Conservation (phyloP, 2,113 vertebrate genomes). For the Ptychochromis oligacanthus region DNA sequence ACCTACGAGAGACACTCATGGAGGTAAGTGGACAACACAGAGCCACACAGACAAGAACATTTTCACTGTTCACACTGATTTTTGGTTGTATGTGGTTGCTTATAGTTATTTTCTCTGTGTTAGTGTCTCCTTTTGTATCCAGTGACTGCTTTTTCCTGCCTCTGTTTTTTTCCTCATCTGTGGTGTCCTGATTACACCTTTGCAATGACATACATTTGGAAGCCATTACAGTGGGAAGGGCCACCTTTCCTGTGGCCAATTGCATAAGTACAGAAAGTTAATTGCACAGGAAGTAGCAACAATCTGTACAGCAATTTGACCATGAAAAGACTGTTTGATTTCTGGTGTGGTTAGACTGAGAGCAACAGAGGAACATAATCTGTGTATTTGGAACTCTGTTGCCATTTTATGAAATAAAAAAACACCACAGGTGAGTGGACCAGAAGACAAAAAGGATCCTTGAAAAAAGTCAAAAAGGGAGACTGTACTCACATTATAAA, state of each 20-base stretch:
- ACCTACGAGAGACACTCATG: slow-evolving; percentile 96
- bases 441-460: neutral
- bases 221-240: neutral
- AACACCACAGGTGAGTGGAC: neutral
- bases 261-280: neutral
- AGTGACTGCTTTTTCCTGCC: neutral
- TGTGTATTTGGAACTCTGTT: neutral
- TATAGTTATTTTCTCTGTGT: neutral
- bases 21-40: slow-evolving; percentile 81
- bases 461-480: neutral
- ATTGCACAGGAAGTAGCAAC: neutral
- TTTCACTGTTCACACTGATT: neutral
- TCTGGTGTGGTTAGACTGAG: too few relatives aligned
- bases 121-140: neutral
- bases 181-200: slow-evolving; percentile 1
- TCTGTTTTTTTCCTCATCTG: too few relatives aligned
- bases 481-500: neutral
- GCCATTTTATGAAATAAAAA: neutral
- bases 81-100: neutral
- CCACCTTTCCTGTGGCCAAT: neutral
- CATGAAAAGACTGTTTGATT: neutral
- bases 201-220: neutral
- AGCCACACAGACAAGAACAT: neutral
- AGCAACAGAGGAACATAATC: neutral
- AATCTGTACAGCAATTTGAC: neutral